Base-by-base conservation (phyloP, 2,888 invertebrate species). In the Hypercompe scribonia region DNA sequence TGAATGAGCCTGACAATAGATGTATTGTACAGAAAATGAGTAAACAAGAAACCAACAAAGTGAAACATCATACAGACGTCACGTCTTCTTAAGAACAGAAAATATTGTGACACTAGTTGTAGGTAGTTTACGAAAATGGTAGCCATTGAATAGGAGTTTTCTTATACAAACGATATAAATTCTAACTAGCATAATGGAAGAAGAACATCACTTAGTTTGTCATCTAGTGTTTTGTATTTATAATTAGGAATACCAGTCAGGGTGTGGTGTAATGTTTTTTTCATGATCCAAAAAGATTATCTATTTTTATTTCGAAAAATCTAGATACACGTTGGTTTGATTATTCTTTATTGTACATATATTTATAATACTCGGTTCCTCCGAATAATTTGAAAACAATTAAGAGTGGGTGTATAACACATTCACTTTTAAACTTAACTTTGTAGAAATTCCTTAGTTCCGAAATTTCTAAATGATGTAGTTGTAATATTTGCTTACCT, bases 1-100 rank as follows among this genome's bases (percentile, higher is more conserved):
- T 80, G 80, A 75, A 78, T 73, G 74, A 79, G 80, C 76, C 78
- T 80, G 79, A 73, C 81, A 70, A 76, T 73, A 50, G 71, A 78
- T 73, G 75, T 68, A 75, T 81, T 81, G 76, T 78, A 64, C 64
- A 63, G 65, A 68, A 76, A 75, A 75, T 71, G 76, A 77, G 36
- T 63, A 74, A 76, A 78, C 24, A 24, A 76, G 65, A 66, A 73
- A 71, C 61, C 8, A 31, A 10, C 24, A 8, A n/a, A 54, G 2
- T 54, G n/a, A 63, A 63, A 31, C 28, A n/a, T 54, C 10, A 33
- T 5, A 21, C 33, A 33, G 31, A 33, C 28, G 33, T 10, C 5
- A 33, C 31, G 33, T 21, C 64, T 5, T 18, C 18, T 3, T 61
- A 31, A 61, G 18, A 3, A 28, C 31, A 18, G 61, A 61, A 28